phyloP scores from a whole-genome alignment of 2,797 vertebrate species.

The Pangasius mekongensis region DNA sequence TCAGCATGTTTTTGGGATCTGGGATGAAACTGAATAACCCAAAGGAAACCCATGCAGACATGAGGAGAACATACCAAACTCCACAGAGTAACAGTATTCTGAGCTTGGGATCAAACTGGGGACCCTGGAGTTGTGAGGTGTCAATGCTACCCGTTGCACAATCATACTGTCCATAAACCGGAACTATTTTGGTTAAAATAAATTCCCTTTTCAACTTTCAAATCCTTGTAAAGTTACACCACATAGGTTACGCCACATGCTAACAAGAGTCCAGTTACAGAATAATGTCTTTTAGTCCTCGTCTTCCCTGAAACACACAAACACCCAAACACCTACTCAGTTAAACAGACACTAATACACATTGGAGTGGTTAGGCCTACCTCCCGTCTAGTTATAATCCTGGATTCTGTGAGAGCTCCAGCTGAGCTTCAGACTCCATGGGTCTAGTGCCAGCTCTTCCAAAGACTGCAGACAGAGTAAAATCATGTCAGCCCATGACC shows the following conservation, averaged over 20 bases:
- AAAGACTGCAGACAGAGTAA: constrained; percentile 19
- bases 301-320: constrained; percentile 26
- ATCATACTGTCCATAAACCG: no score
- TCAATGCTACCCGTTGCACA: background rate
- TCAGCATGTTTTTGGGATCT: background rate
- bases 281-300: background rate
- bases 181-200: no score
- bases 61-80: background rate
- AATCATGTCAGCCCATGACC: constrained; percentile 13
- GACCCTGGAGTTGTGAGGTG: background rate
- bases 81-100: background rate
- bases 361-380: background rate
- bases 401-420: background rate
- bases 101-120: background rate
- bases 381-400: constrained; percentile 2
- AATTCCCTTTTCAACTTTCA: background rate
- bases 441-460: constrained; percentile 2
- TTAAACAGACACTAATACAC: background rate
- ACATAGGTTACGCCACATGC: background rate
- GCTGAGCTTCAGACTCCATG: constrained; percentile 3
- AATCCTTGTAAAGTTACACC: background rate
- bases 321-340: constrained; percentile 49
- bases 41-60: background rate
- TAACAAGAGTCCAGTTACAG: background rate
- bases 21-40: background rate